These are phyloP conservation scores for Brachyrhaphis roseni DNA, from an alignment of 2,797 vertebrate species.

Conservation along the genomic window DNA sequence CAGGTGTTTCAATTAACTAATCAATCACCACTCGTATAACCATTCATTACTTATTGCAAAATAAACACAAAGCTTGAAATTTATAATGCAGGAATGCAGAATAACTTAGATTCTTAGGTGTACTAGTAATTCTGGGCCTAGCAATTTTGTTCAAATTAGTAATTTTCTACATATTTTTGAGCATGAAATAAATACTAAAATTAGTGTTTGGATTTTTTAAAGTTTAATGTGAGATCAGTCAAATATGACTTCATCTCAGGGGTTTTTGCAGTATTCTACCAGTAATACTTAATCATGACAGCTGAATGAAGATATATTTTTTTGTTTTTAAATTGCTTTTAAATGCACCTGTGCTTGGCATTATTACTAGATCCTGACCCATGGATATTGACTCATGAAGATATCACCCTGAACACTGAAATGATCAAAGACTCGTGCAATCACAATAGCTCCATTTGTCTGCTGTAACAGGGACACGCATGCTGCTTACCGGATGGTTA, in stretches of 20 bases:
- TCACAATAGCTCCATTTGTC: conserved; percentile 82
- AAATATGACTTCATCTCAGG: neutral
- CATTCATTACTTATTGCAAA: no score
- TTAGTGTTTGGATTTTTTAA: neutral
- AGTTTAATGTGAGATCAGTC: neutral
- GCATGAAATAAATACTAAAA: neutral
- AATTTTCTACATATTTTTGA: neutral
- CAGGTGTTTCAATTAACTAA: no score
- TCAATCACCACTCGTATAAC: no score
- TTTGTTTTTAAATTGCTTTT: conserved; percentile 38
- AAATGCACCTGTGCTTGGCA: conserved; percentile 35
- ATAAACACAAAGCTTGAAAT: no score
- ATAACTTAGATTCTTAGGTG: neutral
- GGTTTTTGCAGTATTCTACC: neutral
- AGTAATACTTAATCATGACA: conserved; percentile 23
- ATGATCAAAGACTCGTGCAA: conserved; percentile 74
- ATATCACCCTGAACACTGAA: conserved; percentile 64
- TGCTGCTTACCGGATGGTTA: conserved; percentile 77
- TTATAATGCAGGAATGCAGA: neutral
- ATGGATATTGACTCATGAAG: conserved; percentile 47
- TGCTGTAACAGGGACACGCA: conserved; percentile 66
- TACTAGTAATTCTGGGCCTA: neutral
- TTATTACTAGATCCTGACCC: conserved; percentile 49
- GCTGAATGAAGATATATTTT: neutral
- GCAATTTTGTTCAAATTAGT: neutral